Evolutionary conservation across 2,113 vertebrate genomes (phyloP), one percentile per base, ranked within the genome.

Genomic region (Bujurquina vittata): DNA sequence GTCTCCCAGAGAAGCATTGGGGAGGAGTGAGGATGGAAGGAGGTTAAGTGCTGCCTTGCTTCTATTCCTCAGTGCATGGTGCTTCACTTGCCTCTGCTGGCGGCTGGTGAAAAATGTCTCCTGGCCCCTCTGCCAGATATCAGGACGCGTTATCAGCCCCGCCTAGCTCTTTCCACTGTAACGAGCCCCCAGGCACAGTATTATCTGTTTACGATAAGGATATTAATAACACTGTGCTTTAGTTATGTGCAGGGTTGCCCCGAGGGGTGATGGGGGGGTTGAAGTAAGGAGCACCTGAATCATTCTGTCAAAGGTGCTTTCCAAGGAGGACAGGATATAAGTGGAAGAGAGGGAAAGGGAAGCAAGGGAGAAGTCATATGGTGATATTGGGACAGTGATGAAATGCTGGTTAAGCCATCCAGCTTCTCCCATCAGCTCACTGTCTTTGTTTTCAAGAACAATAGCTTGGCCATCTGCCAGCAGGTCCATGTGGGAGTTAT

Each of bases 131-230:
- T 77, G 89, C 87, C 89, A 85, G 86, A 89, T 91, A 91, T 81
- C 22, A 63, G 29, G 83, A 89, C 78, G 89, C 52, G 85, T 93
- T 93, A 94, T 94, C 93, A 81, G 87, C 76, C 74, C 85, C 79
- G 80, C 87, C 84, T 86, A 18, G 85, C 87, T 88, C 89, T 84
- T 81, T 91, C 84, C 77, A 57, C 67, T 20, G 91, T 93, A 94
- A 93, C 90, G 84, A 94, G 92, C 84, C 93, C 93, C 88, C 65
- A 89, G 92, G 89, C 93, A 54, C 83, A 29, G 91, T 84, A 94
- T 94, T 94, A 95, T 95, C 92, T 94, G 92, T 94, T 94, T 94
- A 93, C 88, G 91, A 94, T 94, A 94, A 95, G 89, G 92, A 95
- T 95, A 95, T 93, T 91, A 94, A 94, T 95, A 94, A 93, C 84